These are phyloP conservation scores for Drosophila ustulata DNA, from an alignment of 2,888 invertebrate species.

Conservation along the genomic window DNA sequence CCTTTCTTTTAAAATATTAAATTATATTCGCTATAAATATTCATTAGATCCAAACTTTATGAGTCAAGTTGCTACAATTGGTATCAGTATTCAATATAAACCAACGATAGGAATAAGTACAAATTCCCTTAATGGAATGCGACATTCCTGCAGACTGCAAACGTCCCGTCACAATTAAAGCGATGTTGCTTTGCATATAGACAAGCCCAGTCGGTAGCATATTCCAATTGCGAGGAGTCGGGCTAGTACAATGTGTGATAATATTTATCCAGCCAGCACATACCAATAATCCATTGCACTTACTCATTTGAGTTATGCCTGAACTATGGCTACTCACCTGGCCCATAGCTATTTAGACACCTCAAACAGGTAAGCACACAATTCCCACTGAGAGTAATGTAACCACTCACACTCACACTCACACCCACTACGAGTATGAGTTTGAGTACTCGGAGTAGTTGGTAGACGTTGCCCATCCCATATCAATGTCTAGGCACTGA, in stretches of 20 bases:
- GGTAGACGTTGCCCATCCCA: slow-evolving; percentile 44
- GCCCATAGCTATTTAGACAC: slow-evolving; percentile 40
- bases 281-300: slow-evolving; percentile 21
- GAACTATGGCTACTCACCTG: slow-evolving; percentile 12
- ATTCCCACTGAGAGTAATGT: slow-evolving; percentile 30
- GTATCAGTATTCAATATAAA: background rate
- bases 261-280: slow-evolving; percentile 21
- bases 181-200: background rate
- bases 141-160: background rate
- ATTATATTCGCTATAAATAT: background rate
- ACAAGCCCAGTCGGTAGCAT: background rate
- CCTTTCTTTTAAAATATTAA: background rate
- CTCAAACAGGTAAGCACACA: slow-evolving; percentile 21
- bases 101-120: background rate
- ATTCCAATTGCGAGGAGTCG: background rate
- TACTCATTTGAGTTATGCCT: slow-evolving; percentile 19
- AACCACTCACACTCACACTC: slow-evolving; percentile 23
- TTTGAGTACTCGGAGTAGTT: background rate
- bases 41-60: background rate
- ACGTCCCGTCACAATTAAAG: background rate
- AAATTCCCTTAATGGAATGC: background rate
- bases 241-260: slow-evolving; percentile 1
- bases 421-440: slow-evolving; percentile 6
- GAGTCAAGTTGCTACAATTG: background rate
- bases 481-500: slow-evolving; percentile 49